These are phyloP conservation scores for Ciconia stormi DNA, from an alignment of 2,113 vertebrate genomes.

Conservation along the genomic window DNA sequence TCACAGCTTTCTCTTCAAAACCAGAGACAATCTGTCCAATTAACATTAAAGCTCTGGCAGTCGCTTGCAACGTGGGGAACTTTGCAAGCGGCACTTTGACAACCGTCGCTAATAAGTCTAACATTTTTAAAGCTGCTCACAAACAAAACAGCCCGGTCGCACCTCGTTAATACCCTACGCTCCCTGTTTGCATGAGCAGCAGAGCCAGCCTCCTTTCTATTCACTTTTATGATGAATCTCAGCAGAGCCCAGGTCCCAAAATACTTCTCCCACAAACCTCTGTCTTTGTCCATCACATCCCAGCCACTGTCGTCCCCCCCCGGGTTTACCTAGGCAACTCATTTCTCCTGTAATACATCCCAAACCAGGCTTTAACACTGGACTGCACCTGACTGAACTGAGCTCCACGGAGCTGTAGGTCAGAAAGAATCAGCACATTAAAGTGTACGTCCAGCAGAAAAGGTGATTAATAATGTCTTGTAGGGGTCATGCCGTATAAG, in stretches of 20 bases:
- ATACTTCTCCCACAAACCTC: background rate
- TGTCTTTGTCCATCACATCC: background rate
- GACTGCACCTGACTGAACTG: background rate
- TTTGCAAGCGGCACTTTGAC: slow-evolving; percentile 64
- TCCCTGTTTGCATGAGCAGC: background rate
- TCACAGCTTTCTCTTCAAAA: slow-evolving; percentile 77
- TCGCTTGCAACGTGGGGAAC: slow-evolving; percentile 8
- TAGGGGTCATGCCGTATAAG: background rate
- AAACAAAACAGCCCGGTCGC: slow-evolving; percentile 27
- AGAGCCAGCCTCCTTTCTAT: background rate
- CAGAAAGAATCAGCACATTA: background rate
- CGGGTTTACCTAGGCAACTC: background rate
- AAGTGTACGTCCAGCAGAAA: background rate
- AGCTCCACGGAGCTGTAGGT: background rate
- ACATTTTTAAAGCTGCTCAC: slow-evolving; percentile 46
- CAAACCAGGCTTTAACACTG: background rate
- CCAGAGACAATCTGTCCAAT: slow-evolving; percentile 80
- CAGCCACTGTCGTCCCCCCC: background rate
- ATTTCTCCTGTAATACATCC: background rate
- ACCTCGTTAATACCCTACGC: background rate
- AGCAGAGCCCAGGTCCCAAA: background rate
- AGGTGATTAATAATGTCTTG: background rate
- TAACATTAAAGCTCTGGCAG: slow-evolving; percentile 76
- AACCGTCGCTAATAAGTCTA: slow-evolving; percentile 53
- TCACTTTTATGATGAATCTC: background rate